These are phyloP conservation scores for Haliclystus octoradiatus DNA, from an alignment of 30 jellyfish, hydroid and myxozoan species.

Conservation along the genomic window DNA sequence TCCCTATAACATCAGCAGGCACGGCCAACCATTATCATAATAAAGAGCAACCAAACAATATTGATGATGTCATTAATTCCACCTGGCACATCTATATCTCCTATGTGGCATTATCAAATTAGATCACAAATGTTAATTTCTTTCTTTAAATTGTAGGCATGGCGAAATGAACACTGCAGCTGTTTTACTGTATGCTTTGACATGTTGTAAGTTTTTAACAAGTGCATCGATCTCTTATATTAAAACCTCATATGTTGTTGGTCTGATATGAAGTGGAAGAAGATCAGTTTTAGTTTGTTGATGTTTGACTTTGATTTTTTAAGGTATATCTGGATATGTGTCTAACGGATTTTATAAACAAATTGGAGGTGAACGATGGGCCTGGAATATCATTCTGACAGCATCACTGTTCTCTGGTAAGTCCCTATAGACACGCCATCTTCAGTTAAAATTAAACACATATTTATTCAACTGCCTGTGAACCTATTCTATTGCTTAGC, in stretches of 20 bases:
- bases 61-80: no score
- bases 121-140: no score
- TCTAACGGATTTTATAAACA: conserved; percentile 93
- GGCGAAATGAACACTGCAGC: conserved; percentile 98
- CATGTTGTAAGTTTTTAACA: conserved; percentile 70
- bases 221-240: no score
- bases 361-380: conserved; percentile 87
- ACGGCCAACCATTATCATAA: no score
- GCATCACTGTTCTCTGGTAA: conserved; percentile 90
- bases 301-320: not conserved
- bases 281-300: not conserved
- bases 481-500: not conserved
- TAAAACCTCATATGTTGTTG: no score
- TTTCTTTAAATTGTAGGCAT: conserved; percentile 38
- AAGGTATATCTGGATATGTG: conserved; percentile 89
- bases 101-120: no score
- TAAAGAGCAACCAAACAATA: no score
- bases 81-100: no score
- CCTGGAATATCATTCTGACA: conserved; percentile 93
- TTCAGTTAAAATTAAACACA: not conserved
- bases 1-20: no score
- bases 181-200: conserved; percentile 78
- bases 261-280: not conserved
- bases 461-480: not conserved
- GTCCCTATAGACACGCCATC: not conserved